Evolutionary conservation across 1,140 invertebrate genomes (phyloP).

Genomic region (Holotrichia oblita): DNA sequence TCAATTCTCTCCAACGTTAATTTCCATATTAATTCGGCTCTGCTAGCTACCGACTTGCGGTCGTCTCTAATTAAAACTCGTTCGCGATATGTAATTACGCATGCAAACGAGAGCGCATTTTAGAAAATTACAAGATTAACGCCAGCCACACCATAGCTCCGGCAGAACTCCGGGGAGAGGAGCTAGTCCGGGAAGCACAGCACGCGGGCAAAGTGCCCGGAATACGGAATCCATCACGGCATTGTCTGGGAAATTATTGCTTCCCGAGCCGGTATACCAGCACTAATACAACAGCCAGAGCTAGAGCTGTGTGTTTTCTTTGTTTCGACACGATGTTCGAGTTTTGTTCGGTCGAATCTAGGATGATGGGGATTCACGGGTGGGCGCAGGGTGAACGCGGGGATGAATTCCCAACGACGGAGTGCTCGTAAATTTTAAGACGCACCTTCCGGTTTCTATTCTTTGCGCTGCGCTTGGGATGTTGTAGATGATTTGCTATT

Average conservation of each 20-base stretch:
- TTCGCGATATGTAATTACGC: conserved; percentile 33
- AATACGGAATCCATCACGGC: background rate
- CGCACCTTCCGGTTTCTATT: conserved; percentile 14
- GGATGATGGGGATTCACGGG: no score
- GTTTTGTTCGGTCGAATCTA: background rate
- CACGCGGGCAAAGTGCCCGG: background rate
- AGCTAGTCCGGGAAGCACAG: no score
- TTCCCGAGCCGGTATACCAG: no score
- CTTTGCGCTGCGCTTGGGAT: background rate
- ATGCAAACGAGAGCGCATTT: conserved; percentile 26
- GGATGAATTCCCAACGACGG: background rate
- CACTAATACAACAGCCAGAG: background rate
- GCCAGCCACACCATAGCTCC: no score
- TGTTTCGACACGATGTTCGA: conserved; percentile 1
- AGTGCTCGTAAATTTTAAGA: background rate
- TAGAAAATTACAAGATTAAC: conserved; percentile 35
- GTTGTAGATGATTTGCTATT: background rate
- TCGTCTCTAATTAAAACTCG: conserved; percentile 29
- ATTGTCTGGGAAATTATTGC: conserved; percentile 16
- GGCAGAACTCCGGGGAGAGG: background rate
- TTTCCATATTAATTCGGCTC: background rate
- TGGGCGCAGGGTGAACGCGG: background rate
- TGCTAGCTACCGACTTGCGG: background rate
- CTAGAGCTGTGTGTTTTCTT: background rate
- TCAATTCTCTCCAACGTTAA: background rate